Evolutionary conservation across 2,888 invertebrate genomes (phyloP), one percentile per base, ranked within the genome.

Genomic region (Torymus aiolomorphi): DNA sequence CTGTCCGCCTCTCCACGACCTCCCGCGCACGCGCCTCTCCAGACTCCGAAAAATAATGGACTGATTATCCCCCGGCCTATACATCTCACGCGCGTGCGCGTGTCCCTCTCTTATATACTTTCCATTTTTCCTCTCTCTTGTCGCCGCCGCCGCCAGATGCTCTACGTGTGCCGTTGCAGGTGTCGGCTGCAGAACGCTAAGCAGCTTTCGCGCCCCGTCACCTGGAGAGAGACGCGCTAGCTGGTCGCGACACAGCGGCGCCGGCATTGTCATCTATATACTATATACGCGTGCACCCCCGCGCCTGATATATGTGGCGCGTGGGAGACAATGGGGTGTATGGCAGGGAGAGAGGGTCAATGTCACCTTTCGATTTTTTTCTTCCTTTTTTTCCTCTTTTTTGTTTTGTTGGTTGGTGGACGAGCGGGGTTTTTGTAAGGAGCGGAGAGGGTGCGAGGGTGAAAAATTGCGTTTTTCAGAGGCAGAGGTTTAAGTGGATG

Each of bases 251-350:
- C 42, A 42, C 8, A 61, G n/a, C 59, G 61, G 70, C 59, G 59
- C 59, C 70, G 59, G 42, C 11, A 31, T 57, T 16, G 69, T 14
- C 67, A 24, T 42, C 42, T 42, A 42, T 8, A 31, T 31, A 31
- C 5, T 31, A 31, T 31, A 31, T 4, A 42, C 42, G 42, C 54
- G 54, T 49, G n/a, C 54, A 61, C 56, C 24, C 67, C 42, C 42
- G 42, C 18, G 66, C 24, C 31, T 72, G 72, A 62, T 72, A 72
- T 72, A 62, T 72, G 72, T 62, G 61, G 52, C 62, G 54, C 72
- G 54, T 63, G n/a, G 14, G 14, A 24, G 59, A 49, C 57, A 56
- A 56, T 16, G 5, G 57, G 14, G 16, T 57, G 16, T 57, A 16
- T n/a, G n/a, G 10, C 2, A 49, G 20, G 57, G 12, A 10, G 16